These are phyloP conservation scores for Acholoe squamosa DNA, from an alignment of 2,888 invertebrate species.

Conservation along the genomic window DNA sequence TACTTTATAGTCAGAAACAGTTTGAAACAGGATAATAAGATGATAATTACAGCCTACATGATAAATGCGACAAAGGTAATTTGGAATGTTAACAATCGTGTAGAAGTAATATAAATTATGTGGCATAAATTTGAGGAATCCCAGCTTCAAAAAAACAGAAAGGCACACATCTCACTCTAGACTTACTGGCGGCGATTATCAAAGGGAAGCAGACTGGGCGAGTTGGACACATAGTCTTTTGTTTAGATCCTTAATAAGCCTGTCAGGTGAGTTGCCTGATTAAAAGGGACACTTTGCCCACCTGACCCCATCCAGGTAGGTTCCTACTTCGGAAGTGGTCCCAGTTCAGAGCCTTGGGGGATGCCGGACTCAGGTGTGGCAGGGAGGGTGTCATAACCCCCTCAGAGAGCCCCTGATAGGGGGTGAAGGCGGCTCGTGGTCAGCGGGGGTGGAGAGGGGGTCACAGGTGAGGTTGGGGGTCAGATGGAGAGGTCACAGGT, in stretches of 20 bases:
- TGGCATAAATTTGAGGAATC: too few relatives aligned
- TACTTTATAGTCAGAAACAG: too few relatives aligned
- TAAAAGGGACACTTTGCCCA: constrained; percentile 18
- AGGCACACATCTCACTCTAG: too few relatives aligned
- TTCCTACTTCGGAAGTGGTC: not conserved
- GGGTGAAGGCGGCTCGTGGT: not conserved
- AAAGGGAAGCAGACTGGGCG: not conserved
- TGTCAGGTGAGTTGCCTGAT: constrained; percentile 1
- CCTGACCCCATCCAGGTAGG: not conserved
- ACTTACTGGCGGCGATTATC: not conserved
- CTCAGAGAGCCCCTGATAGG: constrained; percentile 18
- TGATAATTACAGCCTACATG: too few relatives aligned
- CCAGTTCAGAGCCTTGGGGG: not conserved
- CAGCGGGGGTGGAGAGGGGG: not conserved
- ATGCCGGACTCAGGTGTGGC: not conserved
- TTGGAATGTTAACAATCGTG: too few relatives aligned
- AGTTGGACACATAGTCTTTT: not conserved
- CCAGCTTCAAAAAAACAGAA: too few relatives aligned
- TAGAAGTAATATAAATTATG: too few relatives aligned
- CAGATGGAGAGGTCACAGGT: constrained; percentile 40
- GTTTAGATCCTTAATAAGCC: constrained; percentile 28
- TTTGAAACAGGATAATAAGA: too few relatives aligned
- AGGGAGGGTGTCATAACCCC: not conserved
- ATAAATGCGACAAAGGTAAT: too few relatives aligned
- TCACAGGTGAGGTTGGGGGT: not conserved